Conservation (phyloP, 2,797 vertebrate species). For the Benthosema pterotum region DNA sequence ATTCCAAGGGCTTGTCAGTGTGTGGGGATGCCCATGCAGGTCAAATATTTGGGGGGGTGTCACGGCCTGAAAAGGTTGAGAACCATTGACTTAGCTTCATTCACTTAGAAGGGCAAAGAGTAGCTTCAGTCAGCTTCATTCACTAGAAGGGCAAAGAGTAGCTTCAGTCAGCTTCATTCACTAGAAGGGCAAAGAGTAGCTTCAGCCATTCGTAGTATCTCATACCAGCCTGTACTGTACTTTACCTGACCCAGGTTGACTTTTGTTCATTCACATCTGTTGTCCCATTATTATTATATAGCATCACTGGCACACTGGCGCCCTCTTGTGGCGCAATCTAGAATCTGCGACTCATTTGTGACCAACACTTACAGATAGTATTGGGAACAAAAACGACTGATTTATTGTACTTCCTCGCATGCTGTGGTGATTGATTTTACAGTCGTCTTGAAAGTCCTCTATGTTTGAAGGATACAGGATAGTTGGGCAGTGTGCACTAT, state of each 20-base stretch:
- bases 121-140: constrained; percentile 71
- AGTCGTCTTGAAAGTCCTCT: neutral
- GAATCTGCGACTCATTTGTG: constrained; percentile 48
- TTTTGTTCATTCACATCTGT: constrained; percentile 44
- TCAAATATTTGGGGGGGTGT: too few species aligned
- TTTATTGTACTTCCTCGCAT: too few species aligned
- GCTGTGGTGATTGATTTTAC: too few species aligned
- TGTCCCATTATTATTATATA: constrained; percentile 44
- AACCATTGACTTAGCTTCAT: constrained; percentile 56
- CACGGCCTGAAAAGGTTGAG: too few species aligned
- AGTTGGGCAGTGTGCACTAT: too few species aligned
- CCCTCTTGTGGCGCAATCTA: constrained; percentile 68
- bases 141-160: constrained; percentile 59
- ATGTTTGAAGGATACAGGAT: constrained; percentile 13
- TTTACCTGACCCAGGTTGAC: constrained; percentile 45
- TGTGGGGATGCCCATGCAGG: too few species aligned
- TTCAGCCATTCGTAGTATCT: constrained; percentile 49
- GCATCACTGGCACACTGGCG: constrained; percentile 58
- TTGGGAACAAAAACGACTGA: constrained; percentile 18
- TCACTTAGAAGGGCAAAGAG: constrained; percentile 60
- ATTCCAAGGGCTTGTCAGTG: too few species aligned
- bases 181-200: constrained; percentile 61
- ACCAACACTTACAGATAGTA: constrained; percentile 22
- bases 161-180: constrained; percentile 62
- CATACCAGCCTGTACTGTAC: constrained; percentile 33